Evolutionary conservation across 2,888 invertebrate species (phyloP), one percentile per base, ranked within the genome.

Genomic region (Leptopterna dolabrata): DNA sequence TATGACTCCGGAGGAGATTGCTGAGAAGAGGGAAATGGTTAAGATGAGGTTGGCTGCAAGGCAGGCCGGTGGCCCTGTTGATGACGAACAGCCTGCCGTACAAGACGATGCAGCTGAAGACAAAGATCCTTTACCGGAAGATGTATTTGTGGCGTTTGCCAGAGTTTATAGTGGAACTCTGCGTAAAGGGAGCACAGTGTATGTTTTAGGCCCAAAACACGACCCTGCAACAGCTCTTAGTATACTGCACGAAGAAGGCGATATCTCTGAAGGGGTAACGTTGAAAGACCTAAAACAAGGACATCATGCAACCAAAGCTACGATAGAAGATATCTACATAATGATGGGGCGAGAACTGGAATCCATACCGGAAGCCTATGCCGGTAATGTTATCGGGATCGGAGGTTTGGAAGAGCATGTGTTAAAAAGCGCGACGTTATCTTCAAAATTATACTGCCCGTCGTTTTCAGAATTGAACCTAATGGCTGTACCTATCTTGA

Each of bases 331-430:
- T 88, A 92, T 99, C 0, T 99, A 97, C 91, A 93, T 98, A 90
- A 93, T 99, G 88, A 97, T 99, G 96, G 99, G 99, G 9, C 94
- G 97, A 90, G 99, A 99, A 90, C 92, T 99, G 86, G 96, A 97
- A 91, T 91, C 93, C 0, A 93, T 98, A 51, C 95, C 96, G 41
- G 94, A 95, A 91, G 96, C 97, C 0, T 95, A 96, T 1, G 97
- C 98, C 71, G 99, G 99, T 7, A 98, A 97, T 92, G 95, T 99
- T 88, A 94, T 90, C 94, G 96, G 96, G 82, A 97, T 99, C 86
- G 97, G 97, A 16, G 96, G 97, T 0, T 91, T 99, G 89, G 96
- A 97, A 90, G 95, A 96, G 0, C 94, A 95, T 90, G 94, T 98
- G 0, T 92, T 98, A 0, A 97, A 98, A 92, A 97, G 97, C 0